A percentile compares a stretch with the other conserved stretches of the same genome.
These are phyloP conservation scores for Sula dactylatra DNA, from an alignment of 2,113 vertebrate species.

Conservation along the genomic window DNA sequence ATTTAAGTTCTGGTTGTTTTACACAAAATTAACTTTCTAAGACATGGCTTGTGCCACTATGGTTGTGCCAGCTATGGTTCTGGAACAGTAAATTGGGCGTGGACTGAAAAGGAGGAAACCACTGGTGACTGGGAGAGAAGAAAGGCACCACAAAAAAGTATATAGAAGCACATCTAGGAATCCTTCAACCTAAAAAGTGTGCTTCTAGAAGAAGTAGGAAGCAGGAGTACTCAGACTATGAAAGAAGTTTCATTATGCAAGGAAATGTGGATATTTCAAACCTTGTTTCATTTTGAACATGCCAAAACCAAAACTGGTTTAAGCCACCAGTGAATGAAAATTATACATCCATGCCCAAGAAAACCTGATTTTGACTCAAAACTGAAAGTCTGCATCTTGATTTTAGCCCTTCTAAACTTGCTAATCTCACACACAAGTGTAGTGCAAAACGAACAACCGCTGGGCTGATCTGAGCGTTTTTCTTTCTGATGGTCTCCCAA, in stretches of 20 bases:
- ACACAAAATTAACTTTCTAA: background rate
- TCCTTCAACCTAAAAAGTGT: background rate
- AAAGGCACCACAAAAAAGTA: background rate
- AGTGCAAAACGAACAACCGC: background rate
- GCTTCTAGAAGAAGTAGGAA: background rate
- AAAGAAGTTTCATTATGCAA: background rate
- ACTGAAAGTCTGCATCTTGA: background rate
- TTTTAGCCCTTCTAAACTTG: background rate
- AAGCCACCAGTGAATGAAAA: background rate
- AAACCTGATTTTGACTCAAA: background rate
- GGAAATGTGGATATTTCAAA: background rate
- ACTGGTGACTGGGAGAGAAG: background rate
- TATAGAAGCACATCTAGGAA: background rate
- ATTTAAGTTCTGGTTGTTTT: background rate
- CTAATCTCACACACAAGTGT: background rate
- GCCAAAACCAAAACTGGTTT: background rate
- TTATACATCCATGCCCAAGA: background rate
- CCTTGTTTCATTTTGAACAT: background rate
- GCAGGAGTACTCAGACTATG: background rate
- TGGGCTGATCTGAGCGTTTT: background rate
- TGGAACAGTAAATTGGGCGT: background rate
- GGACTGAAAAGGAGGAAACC: background rate
- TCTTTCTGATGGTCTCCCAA: background rate
- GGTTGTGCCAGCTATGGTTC: background rate
- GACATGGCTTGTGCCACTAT: background rate